Base-by-base conservation (phyloP, 2,797 vertebrate genomes). In the Onychomys torridus region DNA sequence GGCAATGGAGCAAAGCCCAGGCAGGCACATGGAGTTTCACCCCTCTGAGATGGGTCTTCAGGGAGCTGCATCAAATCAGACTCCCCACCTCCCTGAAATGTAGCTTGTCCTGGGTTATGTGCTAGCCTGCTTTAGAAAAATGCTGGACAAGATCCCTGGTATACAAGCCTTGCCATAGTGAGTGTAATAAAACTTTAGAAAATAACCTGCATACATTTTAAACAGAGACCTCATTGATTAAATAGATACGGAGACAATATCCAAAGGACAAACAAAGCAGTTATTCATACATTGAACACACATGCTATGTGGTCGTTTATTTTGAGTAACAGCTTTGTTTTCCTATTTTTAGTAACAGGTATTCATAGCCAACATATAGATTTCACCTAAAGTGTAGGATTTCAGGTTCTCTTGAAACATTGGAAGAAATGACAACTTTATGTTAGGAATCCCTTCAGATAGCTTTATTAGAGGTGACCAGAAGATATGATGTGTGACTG, bases 1-100 rank as follows among this genome's bases (percentile, higher is more conserved):
- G 43, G 96, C 86, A 83, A 49, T 57, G 94, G 92, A 97, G 96
- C 79, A 43, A 65, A 97, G 65, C 96, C 27, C n/a, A 78, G 79
- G 71, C 46, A 85, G 79, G 61, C 34, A 46, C 0, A 0, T 34
- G 61, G 61, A 69, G 63, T 67, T 59, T 71, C 0, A 77, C 21
- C 63, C 49, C 17, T 85, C 71, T 19, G 63, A 4, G 37, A 77
- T 52, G 17, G 1, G 4, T 59, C 67, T 43, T 65, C 12, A 0
- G 37, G 34, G 49, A 81, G 37, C 25, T 37, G 11, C 21, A 46
- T 40, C 71, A 7, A 69, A 40, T 59, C 52, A 49, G 85, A 49
- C 37, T 79, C 46, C 63, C 63, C 0, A 0, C 32, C 29, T 34
- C 25, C 57, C 37, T 65, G 37, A 71, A 57, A 90, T 32, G 46